Conservation (phyloP, 2,797 vertebrate species). For the Halcyon leucocephala region DNA sequence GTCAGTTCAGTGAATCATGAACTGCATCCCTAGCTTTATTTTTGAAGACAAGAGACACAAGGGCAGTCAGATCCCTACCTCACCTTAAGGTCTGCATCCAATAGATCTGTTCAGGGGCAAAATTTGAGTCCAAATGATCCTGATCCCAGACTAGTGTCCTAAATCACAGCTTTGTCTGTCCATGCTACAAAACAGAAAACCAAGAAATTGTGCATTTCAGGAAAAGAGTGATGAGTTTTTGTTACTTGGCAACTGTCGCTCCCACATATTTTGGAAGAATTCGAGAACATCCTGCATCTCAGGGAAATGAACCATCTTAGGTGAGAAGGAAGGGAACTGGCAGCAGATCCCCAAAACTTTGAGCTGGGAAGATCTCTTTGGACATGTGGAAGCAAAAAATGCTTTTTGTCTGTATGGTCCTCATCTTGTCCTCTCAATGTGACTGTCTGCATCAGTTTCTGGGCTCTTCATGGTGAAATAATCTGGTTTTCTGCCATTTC, state of each 20-base stretch:
- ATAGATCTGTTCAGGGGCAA: not conserved
- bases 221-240: conserved; percentile 24
- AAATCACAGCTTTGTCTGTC: not conserved
- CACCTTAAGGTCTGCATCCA: not conserved
- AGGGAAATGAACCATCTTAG: conserved; percentile 10
- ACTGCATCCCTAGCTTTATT: not conserved
- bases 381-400: not conserved
- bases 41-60: not conserved
- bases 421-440: not conserved
- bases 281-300: conserved; percentile 40
- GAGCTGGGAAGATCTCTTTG: conserved; percentile 6
- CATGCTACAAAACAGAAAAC: not conserved
- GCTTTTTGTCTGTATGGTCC: conserved; percentile 2
- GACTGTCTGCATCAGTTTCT: conserved; percentile 34
- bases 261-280: conserved; percentile 52
- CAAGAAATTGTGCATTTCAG: not conserved
- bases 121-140: not conserved
- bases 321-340: conserved; percentile 46
- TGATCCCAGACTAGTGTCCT: not conserved
- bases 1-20: not conserved
- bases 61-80: not conserved
- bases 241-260: conserved; percentile 61
- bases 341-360: conserved; percentile 37
- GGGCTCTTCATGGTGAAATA: conserved; percentile 40
- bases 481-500: conserved; percentile 35